Evolutionary conservation across 2,797 vertebrate genomes (phyloP), one percentile per base, ranked within the genome.

Genomic region (Tauraco hartlaubi): DNA sequence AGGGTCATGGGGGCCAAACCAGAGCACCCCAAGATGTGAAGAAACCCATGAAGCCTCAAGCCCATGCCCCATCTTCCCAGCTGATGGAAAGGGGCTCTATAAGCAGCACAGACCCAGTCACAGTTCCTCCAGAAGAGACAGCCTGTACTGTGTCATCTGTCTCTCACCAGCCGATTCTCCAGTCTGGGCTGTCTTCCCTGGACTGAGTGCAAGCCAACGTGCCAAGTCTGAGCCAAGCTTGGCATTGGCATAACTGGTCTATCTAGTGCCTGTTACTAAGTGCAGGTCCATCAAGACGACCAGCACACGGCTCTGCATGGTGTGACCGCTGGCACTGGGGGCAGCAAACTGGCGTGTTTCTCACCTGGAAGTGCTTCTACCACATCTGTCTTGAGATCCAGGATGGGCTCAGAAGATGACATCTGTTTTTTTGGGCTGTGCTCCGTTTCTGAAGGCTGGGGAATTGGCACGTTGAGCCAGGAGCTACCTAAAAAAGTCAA

Each of bases 391-490:
- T 94, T 91, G 90, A 97, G 87, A 31, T 97, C 96, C 87, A 96
- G 77, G 76, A 95, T 78, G 25, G 97, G 96, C 62, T 97, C 97
- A 0, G 95, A 97, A 9, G 97, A 96, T 6, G 94, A 85, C 35
- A 85, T 85, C n/a, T 44, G 62, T 11, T 89, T 95, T 28, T 80
- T 85, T 3, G 85, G 28, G 28, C 21, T 94, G 59, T 78, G 82
- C 62, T 94, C 94, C 0, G 0, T 9, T 76, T 96, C 94, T 1
- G 20, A 90, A 78, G 94, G 85, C 51, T 76, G 51, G 0, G 92
- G 68, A 52, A 78, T 3, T 1, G 94, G 89, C 63, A 94, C 46
- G 52, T 61, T 85, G 22, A 96, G 87, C 95, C 94, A 96, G 71
- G 95, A 91, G 49, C 83, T 92, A 41, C 96, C 97, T 97, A 3